phyloP scores from a whole-genome alignment of 2,888 invertebrate species.

The Crioceris asparagi region DNA sequence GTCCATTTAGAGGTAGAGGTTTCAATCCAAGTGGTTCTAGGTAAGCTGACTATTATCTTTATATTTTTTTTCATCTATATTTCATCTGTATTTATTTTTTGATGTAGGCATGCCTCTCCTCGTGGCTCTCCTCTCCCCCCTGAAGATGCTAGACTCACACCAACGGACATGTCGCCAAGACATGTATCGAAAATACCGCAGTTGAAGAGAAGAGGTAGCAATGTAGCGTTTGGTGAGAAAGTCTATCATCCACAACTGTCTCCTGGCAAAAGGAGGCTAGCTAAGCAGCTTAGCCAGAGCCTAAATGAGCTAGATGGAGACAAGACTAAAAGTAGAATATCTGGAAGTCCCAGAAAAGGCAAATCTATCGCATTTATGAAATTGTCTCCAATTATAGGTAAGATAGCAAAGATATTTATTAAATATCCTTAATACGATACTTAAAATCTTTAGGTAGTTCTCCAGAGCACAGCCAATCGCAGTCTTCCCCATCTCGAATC shows the following conservation, averaged over 20 bases:
- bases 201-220: conserved; percentile 23
- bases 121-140: conserved; percentile 31
- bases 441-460: conserved; percentile 28
- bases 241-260: conserved; percentile 22
- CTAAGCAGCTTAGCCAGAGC: conserved; percentile 31
- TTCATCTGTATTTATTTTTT: no score
- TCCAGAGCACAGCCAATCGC: conserved; percentile 34
- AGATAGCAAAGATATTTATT: not conserved
- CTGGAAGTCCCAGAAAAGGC: conserved; percentile 9
- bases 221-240: conserved; percentile 27
- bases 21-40: conserved; percentile 37
- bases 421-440: not conserved
- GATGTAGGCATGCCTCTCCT: conserved; percentile 36
- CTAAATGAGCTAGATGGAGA: conserved; percentile 28
- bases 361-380: conserved; percentile 29
- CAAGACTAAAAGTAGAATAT: conserved; percentile 9
- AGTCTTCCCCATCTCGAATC: conserved; percentile 36
- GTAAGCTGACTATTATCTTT: no score
- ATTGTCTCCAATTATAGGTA: conserved; percentile 30
- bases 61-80: no score
- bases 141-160: conserved; percentile 17
- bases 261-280: conserved; percentile 21
- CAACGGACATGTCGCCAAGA: conserved; percentile 13
- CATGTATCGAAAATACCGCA: conserved; percentile 28
- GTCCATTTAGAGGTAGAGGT: conserved; percentile 37